Evolutionary conservation across 2,888 invertebrate genomes (phyloP).

Genomic region (Eledona agricola): DNA sequence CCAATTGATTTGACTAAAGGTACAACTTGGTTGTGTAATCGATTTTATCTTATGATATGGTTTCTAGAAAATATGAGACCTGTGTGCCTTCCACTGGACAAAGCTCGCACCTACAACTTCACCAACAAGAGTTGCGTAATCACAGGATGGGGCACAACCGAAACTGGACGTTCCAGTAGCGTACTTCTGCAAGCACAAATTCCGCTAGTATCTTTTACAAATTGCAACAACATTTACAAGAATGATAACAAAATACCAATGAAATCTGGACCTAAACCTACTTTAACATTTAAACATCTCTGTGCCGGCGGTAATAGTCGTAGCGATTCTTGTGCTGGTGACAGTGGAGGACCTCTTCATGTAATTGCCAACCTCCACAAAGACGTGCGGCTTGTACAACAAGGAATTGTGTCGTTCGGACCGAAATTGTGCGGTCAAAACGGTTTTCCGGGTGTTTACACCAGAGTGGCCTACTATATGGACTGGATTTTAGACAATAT

Average conservation of each 20-base stretch:
- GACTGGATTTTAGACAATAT: slow-evolving; percentile 70
- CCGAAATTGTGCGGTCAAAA: slow-evolving; percentile 59
- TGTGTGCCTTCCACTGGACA: slow-evolving; percentile 60
- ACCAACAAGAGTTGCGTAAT: slow-evolving; percentile 67
- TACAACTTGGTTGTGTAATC: not conserved
- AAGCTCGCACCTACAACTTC: slow-evolving; percentile 54
- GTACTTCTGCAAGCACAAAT: slow-evolving; percentile 60
- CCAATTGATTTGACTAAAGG: slow-evolving; percentile 55
- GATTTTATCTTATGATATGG: slow-evolving; percentile 6
- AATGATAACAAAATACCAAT: slow-evolving; percentile 42
- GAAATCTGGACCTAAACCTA: no score
- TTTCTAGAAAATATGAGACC: slow-evolving; percentile 57
- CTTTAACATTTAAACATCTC: no score
- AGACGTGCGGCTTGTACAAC: slow-evolving; percentile 65
- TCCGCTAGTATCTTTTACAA: slow-evolving; percentile 54
- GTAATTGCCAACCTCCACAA: slow-evolving; percentile 53
- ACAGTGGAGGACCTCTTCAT: slow-evolving; percentile 72
- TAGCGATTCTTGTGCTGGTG: slow-evolving; percentile 67
- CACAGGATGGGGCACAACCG: slow-evolving; percentile 78
- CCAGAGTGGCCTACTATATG: slow-evolving; percentile 68
- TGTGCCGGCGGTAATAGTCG: slow-evolving; percentile 68
- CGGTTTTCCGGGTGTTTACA: slow-evolving; percentile 75
- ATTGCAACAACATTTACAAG: slow-evolving; percentile 50
- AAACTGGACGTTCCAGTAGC: slow-evolving; percentile 57
- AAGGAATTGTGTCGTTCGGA: slow-evolving; percentile 65